These are phyloP conservation scores for Kradibia gibbosae DNA, from an alignment of 1,140 invertebrate genomes.

Conservation along the genomic window DNA sequence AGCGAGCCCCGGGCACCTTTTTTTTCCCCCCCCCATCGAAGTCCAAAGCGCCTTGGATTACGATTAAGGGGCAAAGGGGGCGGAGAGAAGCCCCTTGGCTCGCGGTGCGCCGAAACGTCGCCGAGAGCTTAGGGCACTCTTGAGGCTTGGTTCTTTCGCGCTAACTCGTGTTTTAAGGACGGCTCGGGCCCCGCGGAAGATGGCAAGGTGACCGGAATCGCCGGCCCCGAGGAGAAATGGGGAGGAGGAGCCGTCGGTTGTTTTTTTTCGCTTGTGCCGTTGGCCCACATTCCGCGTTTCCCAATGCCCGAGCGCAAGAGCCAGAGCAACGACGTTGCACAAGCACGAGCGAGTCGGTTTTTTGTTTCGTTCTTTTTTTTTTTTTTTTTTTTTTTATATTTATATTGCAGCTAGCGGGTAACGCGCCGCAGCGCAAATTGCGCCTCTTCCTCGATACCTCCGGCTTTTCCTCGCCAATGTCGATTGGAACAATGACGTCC, in stretches of 20 bases:
- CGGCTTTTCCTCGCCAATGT: no score
- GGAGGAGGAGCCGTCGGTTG: neutral
- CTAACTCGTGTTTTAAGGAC: slow-evolving; percentile 22
- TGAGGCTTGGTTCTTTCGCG: neutral
- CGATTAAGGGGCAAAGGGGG: no score
- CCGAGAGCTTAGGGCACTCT: neutral
- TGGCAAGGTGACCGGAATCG: slow-evolving; percentile 23
- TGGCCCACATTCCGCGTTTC: slow-evolving; percentile 62
- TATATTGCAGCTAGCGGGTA: no score
- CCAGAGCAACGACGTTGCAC: slow-evolving; percentile 2
- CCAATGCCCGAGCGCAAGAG: slow-evolving; percentile 44
- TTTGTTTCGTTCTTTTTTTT: no score
- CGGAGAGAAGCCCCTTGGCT: no score
- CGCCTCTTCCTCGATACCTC: no score
- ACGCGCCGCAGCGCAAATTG: no score
- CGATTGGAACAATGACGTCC: no score
- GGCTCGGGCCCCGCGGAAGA: neutral
- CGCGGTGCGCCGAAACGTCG: neutral
- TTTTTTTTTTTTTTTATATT: no score
- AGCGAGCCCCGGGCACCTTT: no score
- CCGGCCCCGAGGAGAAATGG: neutral
- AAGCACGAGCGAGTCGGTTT: neutral
- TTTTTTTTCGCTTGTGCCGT: slow-evolving; percentile 56
- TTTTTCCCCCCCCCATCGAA: no score
- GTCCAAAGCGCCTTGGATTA: no score